Base-by-base conservation (phyloP, 2,797 vertebrate genomes). In the Peromyscus eremicus region DNA sequence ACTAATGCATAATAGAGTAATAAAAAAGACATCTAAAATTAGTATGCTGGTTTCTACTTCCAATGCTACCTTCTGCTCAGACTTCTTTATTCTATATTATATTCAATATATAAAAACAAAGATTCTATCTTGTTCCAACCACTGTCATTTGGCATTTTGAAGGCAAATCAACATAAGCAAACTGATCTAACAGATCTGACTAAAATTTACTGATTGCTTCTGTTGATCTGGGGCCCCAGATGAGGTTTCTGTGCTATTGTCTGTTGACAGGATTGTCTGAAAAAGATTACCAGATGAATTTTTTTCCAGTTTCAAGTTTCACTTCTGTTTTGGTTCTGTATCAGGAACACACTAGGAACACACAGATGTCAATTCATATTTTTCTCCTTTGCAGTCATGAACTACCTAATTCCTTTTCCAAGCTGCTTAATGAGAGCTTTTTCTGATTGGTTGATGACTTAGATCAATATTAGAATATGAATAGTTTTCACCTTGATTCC, bases 391-490 rank as follows among this genome's bases (percentile, higher is more conserved):
- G 57, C 40, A 76, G 8, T 37, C 60, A 94, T 62, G 43, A 84
- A 79, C 0, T 32, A 43, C 75, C 25, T 85, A 66, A 88, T 89
- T 90, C 46, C 16, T 57, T 84, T 88, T 49, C 17, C 14, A 73
- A 71, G 16, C 49, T 86, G 25, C 73, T 94, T 55, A 96, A 52
- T 37, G 5, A 0, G 49, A 57, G 34, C 21, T 29, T 8, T 96
- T 94, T 34, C 76, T 60, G 89, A 66, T 0, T 77, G 57, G 77
- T 13, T 32, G 10, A 62, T 73, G 57, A 90, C 32, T 92, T 87
- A 76, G 80, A 92, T 40, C 68, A 55, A 34, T 89, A 32, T 64
- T 75, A 91, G 49, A 91, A 91, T 83, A 64, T 91, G 66, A 96
- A 62, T 77, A 73, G 25, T 37, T 94, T 94, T 94, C 40, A 94